Evolutionary conservation across 2,797 vertebrate genomes (phyloP), one percentile per base, ranked within the genome.

Genomic region (Sciaenops ocellatus): DNA sequence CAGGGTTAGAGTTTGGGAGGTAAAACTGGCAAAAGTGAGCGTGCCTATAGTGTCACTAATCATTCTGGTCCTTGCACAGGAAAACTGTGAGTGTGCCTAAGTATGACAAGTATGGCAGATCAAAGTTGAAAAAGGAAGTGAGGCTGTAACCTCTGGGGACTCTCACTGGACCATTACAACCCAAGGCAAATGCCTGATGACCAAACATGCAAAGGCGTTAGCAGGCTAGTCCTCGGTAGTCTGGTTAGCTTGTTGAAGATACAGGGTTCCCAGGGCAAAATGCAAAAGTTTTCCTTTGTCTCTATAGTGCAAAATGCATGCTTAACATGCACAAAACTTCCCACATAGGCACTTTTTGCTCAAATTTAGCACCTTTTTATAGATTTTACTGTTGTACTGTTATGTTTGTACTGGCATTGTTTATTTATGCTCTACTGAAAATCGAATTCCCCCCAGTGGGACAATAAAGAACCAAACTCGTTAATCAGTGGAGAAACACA

Each of bases 71-170:
- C 38, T 12, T 44, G 59, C 46, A 11, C 18, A 42, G 18, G 46
- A 67, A 50, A 56, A 41, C 20, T 0, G 1, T 62, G 13, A 54
- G 17, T 17, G 41, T 55, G 3, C 28, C n/a, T 41, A 44, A 56
- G 48, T 44, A 12, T 1, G 20, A 22, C n/a, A 26, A 30, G 30
- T 46, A 20, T 50, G 17, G 22, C 30, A 48, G 57, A 71, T 71
- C 46, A 66, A 66, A 50, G 26, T 30, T 66, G 7, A 46, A 44
- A 13, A 18, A 70, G 42, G 26, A 52, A 62, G 57, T 52, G 20
- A 38, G 68, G 15, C 44, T 70, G 17, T 57, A 30, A 66, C 42
- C 61, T 22, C 28, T 59, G 22, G 38, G 18, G 34, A 60, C 9
- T 65, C 30, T 30, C 2, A 7, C 42, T 44, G 7, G 34, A 20